Conservation (phyloP, 2,797 vertebrate species). For the Hozukius guyotensis region DNA sequence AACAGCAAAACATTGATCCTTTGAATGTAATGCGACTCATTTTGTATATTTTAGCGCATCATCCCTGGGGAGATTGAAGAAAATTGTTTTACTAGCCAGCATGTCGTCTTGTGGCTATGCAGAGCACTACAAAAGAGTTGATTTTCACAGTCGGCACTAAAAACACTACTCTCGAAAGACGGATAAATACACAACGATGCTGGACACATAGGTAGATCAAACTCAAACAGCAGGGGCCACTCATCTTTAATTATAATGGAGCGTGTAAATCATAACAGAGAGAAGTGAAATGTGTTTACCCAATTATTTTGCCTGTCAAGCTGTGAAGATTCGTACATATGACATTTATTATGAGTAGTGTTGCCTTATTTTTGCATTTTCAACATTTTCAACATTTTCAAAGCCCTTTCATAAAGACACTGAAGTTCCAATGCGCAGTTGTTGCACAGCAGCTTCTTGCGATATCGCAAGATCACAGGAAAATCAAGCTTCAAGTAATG, state of each 20-base stretch:
- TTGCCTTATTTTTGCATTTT: background rate
- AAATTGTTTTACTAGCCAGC: background rate
- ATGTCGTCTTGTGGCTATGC: background rate
- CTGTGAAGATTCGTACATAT: background rate
- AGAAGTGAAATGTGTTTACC: background rate
- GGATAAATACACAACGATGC: background rate
- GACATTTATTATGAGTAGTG: background rate
- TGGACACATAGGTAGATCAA: constrained; percentile 31
- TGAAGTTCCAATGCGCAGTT: constrained; percentile 19
- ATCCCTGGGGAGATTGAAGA: background rate
- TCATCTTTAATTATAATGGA: background rate
- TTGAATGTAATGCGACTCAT: background rate
- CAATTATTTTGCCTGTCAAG: background rate
- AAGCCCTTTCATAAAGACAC: constrained; percentile 23
- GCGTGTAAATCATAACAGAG: background rate
- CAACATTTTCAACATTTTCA: too few species aligned
- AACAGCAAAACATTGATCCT: background rate
- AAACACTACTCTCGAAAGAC: background rate
- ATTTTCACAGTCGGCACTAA: constrained; percentile 18
- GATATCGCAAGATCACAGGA: too few species aligned
- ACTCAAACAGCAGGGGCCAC: constrained; percentile 18
- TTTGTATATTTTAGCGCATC: background rate
- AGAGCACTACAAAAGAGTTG: background rate
- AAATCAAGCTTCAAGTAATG: too few species aligned
- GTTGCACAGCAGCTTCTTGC: background rate